Conservation (phyloP, 2,888 invertebrate species). For the Cephus nigrinus region DNA sequence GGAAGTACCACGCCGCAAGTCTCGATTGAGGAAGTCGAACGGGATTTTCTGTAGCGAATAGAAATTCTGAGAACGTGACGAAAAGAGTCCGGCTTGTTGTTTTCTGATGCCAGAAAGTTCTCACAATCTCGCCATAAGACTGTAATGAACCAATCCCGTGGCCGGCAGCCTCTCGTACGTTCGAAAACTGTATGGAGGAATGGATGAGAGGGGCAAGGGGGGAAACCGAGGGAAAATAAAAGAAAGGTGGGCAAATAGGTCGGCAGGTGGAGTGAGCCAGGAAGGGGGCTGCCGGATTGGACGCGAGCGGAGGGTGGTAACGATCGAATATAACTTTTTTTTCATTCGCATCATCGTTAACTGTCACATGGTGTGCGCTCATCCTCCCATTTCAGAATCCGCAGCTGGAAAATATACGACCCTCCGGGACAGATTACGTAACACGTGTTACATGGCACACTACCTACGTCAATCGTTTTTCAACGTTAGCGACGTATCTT, state of each 20-base stretch:
- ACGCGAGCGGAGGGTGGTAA: neutral
- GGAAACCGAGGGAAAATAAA: too few relatives aligned
- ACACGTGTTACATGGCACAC: neutral
- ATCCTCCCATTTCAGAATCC: neutral
- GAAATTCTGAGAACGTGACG: neutral
- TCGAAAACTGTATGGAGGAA: too few relatives aligned
- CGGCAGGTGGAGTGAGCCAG: neutral
- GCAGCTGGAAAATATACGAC: neutral
- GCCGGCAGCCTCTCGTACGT: too few relatives aligned
- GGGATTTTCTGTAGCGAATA: neutral
- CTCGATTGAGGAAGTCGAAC: neutral
- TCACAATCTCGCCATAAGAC: too few relatives aligned
- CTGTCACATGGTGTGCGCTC: neutral
- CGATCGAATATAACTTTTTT: neutral
- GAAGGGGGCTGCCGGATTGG: neutral
- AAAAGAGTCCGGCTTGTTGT: neutral
- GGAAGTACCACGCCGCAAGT: neutral
- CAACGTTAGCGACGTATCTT: constrained; percentile 22
- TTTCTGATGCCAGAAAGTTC: too few relatives aligned
- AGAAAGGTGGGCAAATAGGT: neutral
- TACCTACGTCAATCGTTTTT: constrained; percentile 15
- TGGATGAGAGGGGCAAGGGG: too few relatives aligned
- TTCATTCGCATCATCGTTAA: neutral
- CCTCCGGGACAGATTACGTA: neutral
- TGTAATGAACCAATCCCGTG: too few relatives aligned